Base-by-base conservation (phyloP, 2,888 invertebrate genomes). In the Eupithecia dodoneata region DNA sequence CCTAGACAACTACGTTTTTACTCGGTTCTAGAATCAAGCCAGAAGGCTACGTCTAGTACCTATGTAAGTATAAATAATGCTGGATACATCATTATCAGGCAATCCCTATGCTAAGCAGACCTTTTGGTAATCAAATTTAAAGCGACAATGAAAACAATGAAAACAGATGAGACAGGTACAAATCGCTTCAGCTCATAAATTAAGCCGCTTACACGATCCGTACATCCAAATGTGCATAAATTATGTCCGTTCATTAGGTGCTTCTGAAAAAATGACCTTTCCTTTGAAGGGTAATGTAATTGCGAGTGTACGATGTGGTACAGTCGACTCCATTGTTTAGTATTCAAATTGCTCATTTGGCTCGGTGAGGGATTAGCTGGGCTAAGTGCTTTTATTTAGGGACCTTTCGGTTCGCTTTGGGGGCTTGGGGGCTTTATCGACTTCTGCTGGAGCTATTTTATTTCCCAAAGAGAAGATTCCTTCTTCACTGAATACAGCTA, bases 211-310 rank as follows among this genome's bases (percentile, higher is more conserved):
- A 66, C 70, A 70, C 73, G 78, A 81, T 74, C 77, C 81, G 85
- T 81, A 80, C 84, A 82, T 86, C 86, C 87, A 86, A 89, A 90
- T 87, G 88, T 84, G 85, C 88, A 90, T 89, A 90, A 89, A 90
- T 91, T 88, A 88, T 87, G 86, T 83, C 76, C 84, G 85, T 90
- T 90, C 90, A 89, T 90, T 90, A 90, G 87, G 85, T 84, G 84
- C 85, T 84, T 82, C 84, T 85, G 86, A 89, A 91, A 90, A 89
- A 88, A 83, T 87, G 85, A 82, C 82, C 81, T 81, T 82, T 81
- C 87, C 87, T 90, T 90, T 89, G 88, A 89, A 88, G 85, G 75
- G 79, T 85, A 86, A 88, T 88, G 87, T 88, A 87, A 89, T 89
- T 89, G 84, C 75, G 71, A 77, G 55, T 76, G 74, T 69, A 72